These are phyloP conservation scores for Drosophila sechellia DNA, from an alignment of 1,140 invertebrate genomes.

Conservation along the genomic window DNA sequence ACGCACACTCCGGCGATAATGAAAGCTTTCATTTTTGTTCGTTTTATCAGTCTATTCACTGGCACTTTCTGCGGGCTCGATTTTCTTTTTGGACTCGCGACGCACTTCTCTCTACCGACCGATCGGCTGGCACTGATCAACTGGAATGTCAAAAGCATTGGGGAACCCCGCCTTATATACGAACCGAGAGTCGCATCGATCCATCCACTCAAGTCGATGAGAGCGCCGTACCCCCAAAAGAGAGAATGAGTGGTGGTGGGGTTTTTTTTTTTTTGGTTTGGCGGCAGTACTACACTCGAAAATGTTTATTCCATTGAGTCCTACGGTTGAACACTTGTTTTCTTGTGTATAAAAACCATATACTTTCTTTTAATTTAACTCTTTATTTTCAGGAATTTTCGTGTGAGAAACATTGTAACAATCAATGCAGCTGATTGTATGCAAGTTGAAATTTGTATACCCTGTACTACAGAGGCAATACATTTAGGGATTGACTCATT, in stretches of 20 bases:
- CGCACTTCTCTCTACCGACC: conserved; percentile 51
- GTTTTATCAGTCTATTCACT: conserved; percentile 27
- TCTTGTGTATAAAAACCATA: background rate
- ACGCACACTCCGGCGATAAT: conserved; percentile 83
- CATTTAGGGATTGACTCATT: background rate
- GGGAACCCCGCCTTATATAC: conserved; percentile 70
- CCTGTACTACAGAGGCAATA: background rate
- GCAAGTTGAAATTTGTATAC: background rate
- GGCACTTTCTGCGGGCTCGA: conserved; percentile 53
- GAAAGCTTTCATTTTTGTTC: conserved; percentile 84
- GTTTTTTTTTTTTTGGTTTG: conserved; percentile 11
- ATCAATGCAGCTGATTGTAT: background rate
- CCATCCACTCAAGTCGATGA: conserved; percentile 15
- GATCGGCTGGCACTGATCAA: conserved; percentile 60
- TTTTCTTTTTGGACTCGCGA: conserved; percentile 29
- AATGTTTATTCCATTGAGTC: background rate
- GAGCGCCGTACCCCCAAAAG: conserved; percentile 9
- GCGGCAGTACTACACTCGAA: conserved; percentile 3
- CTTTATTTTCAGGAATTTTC: background rate
- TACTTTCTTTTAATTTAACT: background rate
- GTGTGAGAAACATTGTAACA: background rate
- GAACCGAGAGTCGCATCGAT: conserved; percentile 8
- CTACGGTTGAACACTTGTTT: background rate
- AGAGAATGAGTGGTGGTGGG: conserved; percentile 18
- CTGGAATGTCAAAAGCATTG: conserved; percentile 77